Evolutionary conservation across 2,888 invertebrate species (phyloP).

Genomic region (Hypercompe scribonia): DNA sequence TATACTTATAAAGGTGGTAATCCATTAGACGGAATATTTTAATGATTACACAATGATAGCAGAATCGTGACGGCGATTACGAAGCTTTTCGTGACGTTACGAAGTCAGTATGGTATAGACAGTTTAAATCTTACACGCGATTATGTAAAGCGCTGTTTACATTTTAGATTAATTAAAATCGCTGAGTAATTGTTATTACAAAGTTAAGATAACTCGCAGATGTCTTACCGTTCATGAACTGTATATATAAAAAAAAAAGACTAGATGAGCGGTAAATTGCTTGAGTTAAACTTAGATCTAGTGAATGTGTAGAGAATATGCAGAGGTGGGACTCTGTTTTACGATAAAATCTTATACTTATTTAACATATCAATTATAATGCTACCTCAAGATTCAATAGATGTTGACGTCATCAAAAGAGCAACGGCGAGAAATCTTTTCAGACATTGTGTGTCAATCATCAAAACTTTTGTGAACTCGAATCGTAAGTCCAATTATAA

Average conservation of each 20-base stretch:
- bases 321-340: neutral
- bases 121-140: constrained; percentile 56
- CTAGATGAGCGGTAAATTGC: neutral
- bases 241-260: neutral
- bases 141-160: constrained; percentile 34
- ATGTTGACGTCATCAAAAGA: constrained; percentile 23
- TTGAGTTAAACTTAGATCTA: neutral
- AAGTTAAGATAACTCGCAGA: neutral
- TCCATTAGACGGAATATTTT: neutral
- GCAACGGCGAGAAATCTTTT: constrained; percentile 37
- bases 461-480: constrained; percentile 49
- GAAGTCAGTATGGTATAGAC: constrained; percentile 34
- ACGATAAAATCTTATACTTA: neutral
- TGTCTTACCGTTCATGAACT: neutral
- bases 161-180: constrained; percentile 36
- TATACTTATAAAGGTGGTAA: neutral
- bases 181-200: constrained; percentile 9
- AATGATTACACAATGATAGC: constrained; percentile 13
- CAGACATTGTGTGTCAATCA: constrained; percentile 60
- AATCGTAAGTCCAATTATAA: constrained; percentile 65
- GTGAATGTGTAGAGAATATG: neutral
- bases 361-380: constrained; percentile 27
- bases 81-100: constrained; percentile 41
- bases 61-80: constrained; percentile 31
- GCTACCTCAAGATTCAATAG: constrained; percentile 5